Conservation (phyloP, 2,888 invertebrate genomes). For the Argynnis bischoffii region DNA sequence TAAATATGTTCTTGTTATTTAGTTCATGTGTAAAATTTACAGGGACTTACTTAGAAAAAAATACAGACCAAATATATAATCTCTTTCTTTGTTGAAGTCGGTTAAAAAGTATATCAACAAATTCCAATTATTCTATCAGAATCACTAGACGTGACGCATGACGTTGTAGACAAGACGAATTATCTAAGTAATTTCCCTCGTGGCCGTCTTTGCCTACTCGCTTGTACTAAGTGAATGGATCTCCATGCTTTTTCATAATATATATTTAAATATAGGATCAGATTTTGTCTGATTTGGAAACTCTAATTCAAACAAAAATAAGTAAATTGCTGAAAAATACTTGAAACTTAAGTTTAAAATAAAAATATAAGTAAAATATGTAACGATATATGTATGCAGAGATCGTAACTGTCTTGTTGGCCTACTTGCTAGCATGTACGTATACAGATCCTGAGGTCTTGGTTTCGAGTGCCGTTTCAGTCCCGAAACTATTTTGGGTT, state of each 20-base stretch:
- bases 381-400: too few relatives aligned
- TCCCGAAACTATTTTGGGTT: not conserved
- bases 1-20: too few relatives aligned
- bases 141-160: constrained; percentile 40
- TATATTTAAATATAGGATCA: constrained; percentile 3
- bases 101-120: not conserved
- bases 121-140: constrained; percentile 33
- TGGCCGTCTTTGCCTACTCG: constrained; percentile 49
- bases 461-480: not conserved
- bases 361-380: too few relatives aligned
- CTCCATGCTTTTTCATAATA: constrained; percentile 1
- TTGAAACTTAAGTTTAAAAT: too few relatives aligned
- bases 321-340: too few relatives aligned
- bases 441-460: too few relatives aligned
- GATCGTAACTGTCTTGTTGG: too few relatives aligned
- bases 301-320: not conserved
- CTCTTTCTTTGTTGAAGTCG: too few relatives aligned
- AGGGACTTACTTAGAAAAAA: too few relatives aligned
- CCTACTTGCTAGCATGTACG: too few relatives aligned
- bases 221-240: constrained; percentile 35
- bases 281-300: not conserved
- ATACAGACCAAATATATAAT: too few relatives aligned
- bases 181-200: constrained; percentile 60
- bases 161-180: constrained; percentile 54
- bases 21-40: too few relatives aligned